phyloP scores from a whole-genome alignment of 2,797 vertebrate species.

The Fistularia commersonii region DNA sequence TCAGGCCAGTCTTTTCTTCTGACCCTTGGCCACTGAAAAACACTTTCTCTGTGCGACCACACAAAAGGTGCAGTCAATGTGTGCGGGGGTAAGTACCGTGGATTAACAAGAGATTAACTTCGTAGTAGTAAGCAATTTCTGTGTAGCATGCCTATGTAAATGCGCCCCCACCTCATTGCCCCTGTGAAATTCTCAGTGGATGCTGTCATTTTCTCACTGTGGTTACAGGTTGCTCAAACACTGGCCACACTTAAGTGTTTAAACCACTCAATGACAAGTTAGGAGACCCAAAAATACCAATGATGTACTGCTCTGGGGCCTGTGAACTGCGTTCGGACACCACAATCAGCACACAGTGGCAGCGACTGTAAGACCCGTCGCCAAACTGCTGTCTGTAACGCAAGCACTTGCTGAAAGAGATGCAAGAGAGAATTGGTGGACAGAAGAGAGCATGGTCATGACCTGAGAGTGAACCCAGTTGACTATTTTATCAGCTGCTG shows the following conservation, averaged over 20 bases:
- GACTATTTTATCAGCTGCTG: no score
- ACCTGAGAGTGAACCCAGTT: no score
- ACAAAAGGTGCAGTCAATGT: conserved; percentile 68
- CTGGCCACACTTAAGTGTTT: conserved; percentile 33
- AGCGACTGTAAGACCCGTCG: no score
- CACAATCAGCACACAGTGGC: conserved; percentile 27
- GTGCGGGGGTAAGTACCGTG: conserved; percentile 47
- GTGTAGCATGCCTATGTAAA: conserved; percentile 40
- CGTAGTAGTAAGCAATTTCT: conserved; percentile 53
- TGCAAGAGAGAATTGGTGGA: no score
- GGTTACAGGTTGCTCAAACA: conserved; percentile 39
- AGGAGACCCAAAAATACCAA: conserved; percentile 43
- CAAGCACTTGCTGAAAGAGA: no score
- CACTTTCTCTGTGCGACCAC: conserved; percentile 59
- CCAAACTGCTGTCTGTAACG: no score
- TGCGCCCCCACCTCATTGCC: conserved; percentile 8
- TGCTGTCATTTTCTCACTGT: conserved; percentile 62
- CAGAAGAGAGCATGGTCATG: no score
- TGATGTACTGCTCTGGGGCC: conserved; percentile 33
- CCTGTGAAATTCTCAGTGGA: conserved; percentile 49
- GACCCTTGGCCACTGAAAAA: conserved; percentile 47
- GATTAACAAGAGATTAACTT: conserved; percentile 67
- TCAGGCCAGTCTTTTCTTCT: conserved; percentile 47
- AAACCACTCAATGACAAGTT: conserved; percentile 28
- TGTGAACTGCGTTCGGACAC: conserved; percentile 9